These are phyloP conservation scores for Hemitrygon akajei DNA, from an alignment of 2,797 vertebrate species.

Conservation along the genomic window DNA sequence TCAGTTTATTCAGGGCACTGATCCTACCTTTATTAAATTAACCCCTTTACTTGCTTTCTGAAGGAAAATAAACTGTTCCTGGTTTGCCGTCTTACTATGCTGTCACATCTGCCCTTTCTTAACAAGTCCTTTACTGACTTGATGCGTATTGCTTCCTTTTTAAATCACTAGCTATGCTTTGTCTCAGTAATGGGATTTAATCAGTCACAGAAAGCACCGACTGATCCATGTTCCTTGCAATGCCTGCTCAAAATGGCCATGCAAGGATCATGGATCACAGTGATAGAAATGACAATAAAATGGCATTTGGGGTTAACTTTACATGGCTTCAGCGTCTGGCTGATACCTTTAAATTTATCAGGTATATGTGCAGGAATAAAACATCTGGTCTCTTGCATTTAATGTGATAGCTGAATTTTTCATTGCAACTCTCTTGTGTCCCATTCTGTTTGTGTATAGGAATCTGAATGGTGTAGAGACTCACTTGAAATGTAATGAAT, in stretches of 20 bases:
- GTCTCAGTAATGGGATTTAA: not conserved
- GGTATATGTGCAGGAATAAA: too few relatives aligned
- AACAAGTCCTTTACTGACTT: too few relatives aligned
- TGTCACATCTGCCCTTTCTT: not conserved
- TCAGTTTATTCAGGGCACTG: not conserved
- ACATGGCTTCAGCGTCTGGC: too few relatives aligned
- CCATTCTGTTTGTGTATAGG: not conserved
- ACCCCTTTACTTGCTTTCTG: not conserved
- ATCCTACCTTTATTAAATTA: not conserved
- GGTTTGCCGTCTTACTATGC: too few relatives aligned
- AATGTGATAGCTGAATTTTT: not conserved
- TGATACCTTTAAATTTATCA: too few relatives aligned
- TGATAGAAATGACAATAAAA: too few relatives aligned
- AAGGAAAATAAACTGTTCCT: not conserved
- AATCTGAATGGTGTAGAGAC: not conserved
- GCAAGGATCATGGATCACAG: too few relatives aligned
- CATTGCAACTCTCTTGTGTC: not conserved
- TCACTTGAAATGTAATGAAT: not conserved
- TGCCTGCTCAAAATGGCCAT: not conserved
- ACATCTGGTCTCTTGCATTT: not conserved
- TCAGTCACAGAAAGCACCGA: not conserved
- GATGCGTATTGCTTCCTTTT: too few relatives aligned
- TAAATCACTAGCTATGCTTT: not conserved
- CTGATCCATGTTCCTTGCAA: not conserved
- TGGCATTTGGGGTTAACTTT: too few relatives aligned